Evolutionary conservation across 2,113 vertebrate species (phyloP), one percentile per base, ranked within the genome.

Genomic region (Pluvialis apricaria): DNA sequence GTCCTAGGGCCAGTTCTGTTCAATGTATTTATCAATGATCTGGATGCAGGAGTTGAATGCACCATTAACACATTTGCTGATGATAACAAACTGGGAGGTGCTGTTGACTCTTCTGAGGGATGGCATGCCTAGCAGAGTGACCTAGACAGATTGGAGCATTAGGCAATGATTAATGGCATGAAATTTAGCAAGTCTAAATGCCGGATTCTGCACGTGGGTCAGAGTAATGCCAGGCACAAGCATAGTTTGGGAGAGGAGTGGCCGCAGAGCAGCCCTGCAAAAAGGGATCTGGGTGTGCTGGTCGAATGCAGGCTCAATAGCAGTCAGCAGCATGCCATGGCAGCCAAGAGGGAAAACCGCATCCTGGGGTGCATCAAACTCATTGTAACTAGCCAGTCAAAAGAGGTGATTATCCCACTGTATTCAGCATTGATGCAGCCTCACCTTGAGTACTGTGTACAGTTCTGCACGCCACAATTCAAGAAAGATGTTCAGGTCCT

Each of bases 381-480:
- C 21, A 28, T 2, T 3, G 20, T 20, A 44, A 90, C 12, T 17
- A 75, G 22, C 4, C 4, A 2, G 11, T 16, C 13, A 61, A 81
- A 65, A 70, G 25, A 34, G 3, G 4, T 22, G 6, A 42, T 57
- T 64, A 7, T 42, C 19, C 25, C 0, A 0, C 47, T 34, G 32
- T 29, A 5, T 28, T 80, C 7, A 45, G 28, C 0, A 0, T 1
- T 61, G 47, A 9, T 61, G 18, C 0, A 0, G 32, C 13, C 68
- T 64, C n/a, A 49, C 18, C 28, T 29, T 1, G 8, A 34, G 13
- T 29, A 18, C 6, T 29, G 20, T 21, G 44, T 49, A 28, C 8
- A 10, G 13, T 55, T 55, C 17, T 47, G 21, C 14, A 10, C 3
- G 9, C 22, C 7, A 2, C 4, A 26, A 9, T 5, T 54, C 58